A percentile compares a stretch with the other conserved stretches of the same genome.
Evolutionary conservation across 1,140 invertebrate genomes (phyloP).

Genomic region (Zophobas atratus): DNA sequence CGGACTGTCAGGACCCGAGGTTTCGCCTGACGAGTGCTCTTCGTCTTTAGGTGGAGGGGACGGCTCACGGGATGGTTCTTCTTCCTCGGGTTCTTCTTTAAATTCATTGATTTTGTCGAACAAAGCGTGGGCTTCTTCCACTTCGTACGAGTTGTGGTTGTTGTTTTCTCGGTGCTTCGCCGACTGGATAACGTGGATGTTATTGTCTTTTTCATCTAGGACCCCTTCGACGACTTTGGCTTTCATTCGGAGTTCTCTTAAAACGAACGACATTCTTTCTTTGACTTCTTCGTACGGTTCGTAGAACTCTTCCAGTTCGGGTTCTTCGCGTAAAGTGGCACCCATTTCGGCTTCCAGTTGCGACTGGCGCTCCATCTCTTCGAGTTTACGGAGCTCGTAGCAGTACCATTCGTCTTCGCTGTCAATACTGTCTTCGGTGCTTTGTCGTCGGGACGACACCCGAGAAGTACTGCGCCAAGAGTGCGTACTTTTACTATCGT

Average conservation of each 20-base stretch:
- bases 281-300: conserved; percentile 81
- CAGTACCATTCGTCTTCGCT: conserved; percentile 95
- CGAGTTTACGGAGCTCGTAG: conserved; percentile 88
- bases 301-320: conserved; percentile 71
- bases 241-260: conserved; percentile 81
- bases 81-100: conserved; percentile 63
- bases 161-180: conserved; percentile 66
- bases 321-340: conserved; percentile 74
- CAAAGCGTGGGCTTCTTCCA: conserved; percentile 53
- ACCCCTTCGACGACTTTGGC: conserved; percentile 70
- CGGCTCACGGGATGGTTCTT: conserved; percentile 56
- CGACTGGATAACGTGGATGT: conserved; percentile 66
- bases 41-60: conserved; percentile 65
- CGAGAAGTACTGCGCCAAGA: conserved; percentile 88
- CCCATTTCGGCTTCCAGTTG: conserved; percentile 77
- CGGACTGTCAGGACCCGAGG: conserved; percentile 89
- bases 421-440: conserved; percentile 93
- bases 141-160: conserved; percentile 57
- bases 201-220: conserved; percentile 63
- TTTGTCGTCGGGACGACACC: conserved; percentile 90
- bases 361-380: conserved; percentile 86
- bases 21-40: conserved; percentile 83
- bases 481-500: conserved; percentile 88
- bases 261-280: conserved; percentile 83
- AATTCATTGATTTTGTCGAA: conserved; percentile 41